Conservation (phyloP, 2,113 vertebrate genomes). For the Octodon degus region DNA sequence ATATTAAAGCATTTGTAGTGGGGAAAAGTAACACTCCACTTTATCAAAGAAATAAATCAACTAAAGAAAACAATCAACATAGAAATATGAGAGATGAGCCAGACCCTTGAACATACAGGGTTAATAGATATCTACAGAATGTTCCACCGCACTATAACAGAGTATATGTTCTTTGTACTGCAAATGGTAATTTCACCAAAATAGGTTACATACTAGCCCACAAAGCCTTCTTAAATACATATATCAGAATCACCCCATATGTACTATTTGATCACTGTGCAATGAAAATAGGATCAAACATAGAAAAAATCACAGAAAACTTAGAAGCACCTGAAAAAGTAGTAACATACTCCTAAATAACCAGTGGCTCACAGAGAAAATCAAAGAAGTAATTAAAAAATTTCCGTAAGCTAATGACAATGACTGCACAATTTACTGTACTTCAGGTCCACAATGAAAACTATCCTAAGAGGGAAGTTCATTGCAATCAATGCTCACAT, state of each 20-base stretch:
- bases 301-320: not conserved
- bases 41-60: not conserved
- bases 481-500: not conserved
- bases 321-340: not conserved
- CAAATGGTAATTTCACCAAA: not conserved
- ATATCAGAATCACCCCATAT: not conserved
- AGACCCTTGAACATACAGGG: not conserved
- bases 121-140: not conserved
- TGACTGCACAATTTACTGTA: not conserved
- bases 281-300: not conserved
- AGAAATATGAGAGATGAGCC: not conserved
- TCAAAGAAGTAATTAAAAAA: not conserved
- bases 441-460: not conserved
- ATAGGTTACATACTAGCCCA: not conserved
- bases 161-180: not conserved
- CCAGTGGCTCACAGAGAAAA: not conserved
- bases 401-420: not conserved
- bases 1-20: not conserved
- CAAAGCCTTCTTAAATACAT: not conserved
- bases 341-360: not conserved
- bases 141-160: not conserved
- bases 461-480: not conserved
- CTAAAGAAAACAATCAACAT: not conserved
- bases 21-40: not conserved
- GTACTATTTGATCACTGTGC: not conserved